A percentile compares a stretch with the other conserved stretches of the same genome.
phyloP scores from a whole-genome alignment of 2,113 vertebrate genomes.

The Haliaeetus leucogaster region DNA sequence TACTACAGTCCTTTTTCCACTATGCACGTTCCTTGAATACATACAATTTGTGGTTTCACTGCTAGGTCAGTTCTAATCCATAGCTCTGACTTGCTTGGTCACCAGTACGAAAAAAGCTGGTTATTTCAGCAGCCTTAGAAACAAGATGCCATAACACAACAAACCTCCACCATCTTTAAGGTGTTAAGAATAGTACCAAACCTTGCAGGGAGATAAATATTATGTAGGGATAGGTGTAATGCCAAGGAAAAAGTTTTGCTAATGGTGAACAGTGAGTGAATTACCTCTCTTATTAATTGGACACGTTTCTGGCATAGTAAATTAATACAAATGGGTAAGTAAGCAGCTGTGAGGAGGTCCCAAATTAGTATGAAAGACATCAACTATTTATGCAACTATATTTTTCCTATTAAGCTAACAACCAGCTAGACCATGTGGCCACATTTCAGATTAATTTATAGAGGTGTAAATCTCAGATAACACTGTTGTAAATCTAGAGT shows the following conservation, averaged over 20 bases:
- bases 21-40: not conserved
- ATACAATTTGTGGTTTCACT: not conserved
- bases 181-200: not conserved
- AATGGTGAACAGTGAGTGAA: not conserved
- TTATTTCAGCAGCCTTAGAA: not conserved
- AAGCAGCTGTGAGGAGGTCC: not conserved
- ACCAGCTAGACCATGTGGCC: not conserved
- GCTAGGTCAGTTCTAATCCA: not conserved
- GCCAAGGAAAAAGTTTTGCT: not conserved
- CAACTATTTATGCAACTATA: not conserved
- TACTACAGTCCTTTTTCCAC: not conserved
- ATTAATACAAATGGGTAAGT: not conserved
- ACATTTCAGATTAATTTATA: slow-evolving; percentile 27
- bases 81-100: not conserved
- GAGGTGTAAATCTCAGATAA: slow-evolving; percentile 49
- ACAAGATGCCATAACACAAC: not conserved
- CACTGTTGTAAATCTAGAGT: slow-evolving; percentile 27
- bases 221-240: not conserved
- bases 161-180: not conserved
- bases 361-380: slow-evolving; percentile 9
- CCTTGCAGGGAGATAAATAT: not conserved
- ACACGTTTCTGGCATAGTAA: not conserved
- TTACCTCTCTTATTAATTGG: not conserved
- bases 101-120: not conserved
- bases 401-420: slow-evolving; percentile 35